Base-by-base conservation (phyloP, 2,888 invertebrate genomes). In the Phyllotreta cruciferae region DNA sequence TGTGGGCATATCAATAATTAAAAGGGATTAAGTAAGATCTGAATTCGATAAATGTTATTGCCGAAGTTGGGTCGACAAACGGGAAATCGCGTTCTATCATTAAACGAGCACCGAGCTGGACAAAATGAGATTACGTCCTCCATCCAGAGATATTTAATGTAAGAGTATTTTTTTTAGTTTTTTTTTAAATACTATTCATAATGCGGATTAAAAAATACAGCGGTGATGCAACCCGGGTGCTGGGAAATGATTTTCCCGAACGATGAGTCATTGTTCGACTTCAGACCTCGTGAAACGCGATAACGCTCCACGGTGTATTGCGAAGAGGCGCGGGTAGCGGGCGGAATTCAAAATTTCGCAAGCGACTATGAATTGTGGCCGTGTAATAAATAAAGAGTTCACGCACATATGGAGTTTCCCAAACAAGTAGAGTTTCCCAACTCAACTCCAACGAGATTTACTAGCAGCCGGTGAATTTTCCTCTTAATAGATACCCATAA, bases 381-480 rank as follows among this genome's bases (percentile, higher is more conserved):
- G 66, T 62, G 66, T 62, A 57, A 70, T 73, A 73, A 73, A 73
- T 73, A 73, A 69, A 69, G 67, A 69, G 67, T 70, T 70, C 66
- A 70, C 70, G 70, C 70, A 70, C 69, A 72, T 67, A 67, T 71
- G 69, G 69, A 72, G 66, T 67, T 70, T 70, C 67, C 64, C 63
- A 71, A 70, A 66, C 66, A 62, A 61, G 55, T 63, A 57, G 58
- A 61, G 58, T 56, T 54, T 50, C 54, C 56, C 55, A 56, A 67
- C 67, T 65, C 63, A 63, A 67, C 63, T 57, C 58, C 56, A 24
- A 58, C 60, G 62, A 62, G 60, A 67, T 64, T 67, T 67, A 64
- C 64, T 67, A 64, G 63, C 63, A 60, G 45, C 61, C 66, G 56
- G 56, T 49, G 66, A 66, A 49, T 62, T 60, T 56, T 60, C 66